Evolutionary conservation across 2,797 vertebrate genomes (phyloP), one percentile per base, ranked within the genome.

Genomic region (Peromyscus melanophrys): DNA sequence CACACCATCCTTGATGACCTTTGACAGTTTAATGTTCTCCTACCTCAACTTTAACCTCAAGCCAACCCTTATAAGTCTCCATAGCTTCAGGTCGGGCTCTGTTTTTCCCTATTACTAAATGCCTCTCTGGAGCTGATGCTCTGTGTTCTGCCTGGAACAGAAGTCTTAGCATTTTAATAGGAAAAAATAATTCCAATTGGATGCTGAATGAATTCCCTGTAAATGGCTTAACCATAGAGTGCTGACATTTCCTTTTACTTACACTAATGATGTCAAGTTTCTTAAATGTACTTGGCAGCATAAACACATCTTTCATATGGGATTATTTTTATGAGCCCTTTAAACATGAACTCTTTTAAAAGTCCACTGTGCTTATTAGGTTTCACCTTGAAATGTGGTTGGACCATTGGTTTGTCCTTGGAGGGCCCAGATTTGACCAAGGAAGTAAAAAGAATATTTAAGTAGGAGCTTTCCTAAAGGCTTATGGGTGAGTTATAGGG

Each of bases 321-420:
- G 43, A 69, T 25, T 76, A 21, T 95, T 96, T 67, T 92, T 61
- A 96, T 73, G 80, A 96, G 89, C 46, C 34, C 49, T 96, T 96
- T 90, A 87, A 93, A 95, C 46, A 88, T 23, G 89, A 80, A 84
- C 80, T 94, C 25, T 89, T 65, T 92, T 83, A 91, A 96, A 93
- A 94, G 27, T 80, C 89, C 52, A 49, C 46, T 87, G 86, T 21
- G 63, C 57, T 92, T 86, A 96, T 37, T 89, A 52, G n/a, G 34
- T 90, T 96, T 91, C 73, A 86, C 37, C 75, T 91, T 75, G 69
- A 95, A 94, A 91, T 89, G 81, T 52, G 55, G 37, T 80, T 76
- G 80, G 43, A 10, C 46, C 21, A 1, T 87, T 81, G 83, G 43
- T 40, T 37, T 83, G 29, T 92, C 73, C 89, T 89, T 92, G 80